Base-by-base conservation (phyloP, 1,140 invertebrate genomes). In the Armadillidium nasatum region DNA sequence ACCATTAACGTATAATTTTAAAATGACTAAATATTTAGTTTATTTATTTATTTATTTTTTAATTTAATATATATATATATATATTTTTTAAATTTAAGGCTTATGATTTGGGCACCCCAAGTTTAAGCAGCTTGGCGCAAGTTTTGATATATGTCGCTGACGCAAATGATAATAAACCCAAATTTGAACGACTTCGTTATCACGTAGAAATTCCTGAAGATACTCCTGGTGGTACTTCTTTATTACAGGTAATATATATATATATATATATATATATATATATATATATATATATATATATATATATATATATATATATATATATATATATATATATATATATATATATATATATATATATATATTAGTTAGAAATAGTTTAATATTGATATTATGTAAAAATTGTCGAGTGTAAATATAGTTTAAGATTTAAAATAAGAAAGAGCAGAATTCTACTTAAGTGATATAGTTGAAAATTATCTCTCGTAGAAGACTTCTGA, bases 61-160 rank as follows among this genome's bases (percentile, higher is more conserved):
- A 66, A n/a, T 66, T 60, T 60, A 11, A 60, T 11, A 60, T 60
- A 60, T 11, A 60, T 60, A 11, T 60, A 60, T 11, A 60, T n/a
- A 60, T n/a, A 70, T 73, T 72, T n/a, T n/a, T n/a, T n/a, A n/a
- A 68, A 22, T 43, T 21, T 23, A 50, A 81, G 76, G 95, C 94
- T 0, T 87, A 89, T 22, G 95, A 97, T 84, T 88, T 89, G 78
- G 94, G 94, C 0, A 87, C 85, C 10, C 94, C 94, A 0, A 88
- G 90, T 76, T 84, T 95, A 10, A 90, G 88, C 50, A 90, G 90
- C 0, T 89, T 92, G 46, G 91, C 90, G 11, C 88, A 89, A 0
- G 88, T 96, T 0, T 88, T 89, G 0, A 88, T 97, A 75, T 94
- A 93, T 84, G 88, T 96, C 2, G 89, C 93, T 81, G 95, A 97